These are phyloP conservation scores for Oscheius sp. DNA, from an alignment of 1,140 invertebrate species.

Conservation along the genomic window DNA sequence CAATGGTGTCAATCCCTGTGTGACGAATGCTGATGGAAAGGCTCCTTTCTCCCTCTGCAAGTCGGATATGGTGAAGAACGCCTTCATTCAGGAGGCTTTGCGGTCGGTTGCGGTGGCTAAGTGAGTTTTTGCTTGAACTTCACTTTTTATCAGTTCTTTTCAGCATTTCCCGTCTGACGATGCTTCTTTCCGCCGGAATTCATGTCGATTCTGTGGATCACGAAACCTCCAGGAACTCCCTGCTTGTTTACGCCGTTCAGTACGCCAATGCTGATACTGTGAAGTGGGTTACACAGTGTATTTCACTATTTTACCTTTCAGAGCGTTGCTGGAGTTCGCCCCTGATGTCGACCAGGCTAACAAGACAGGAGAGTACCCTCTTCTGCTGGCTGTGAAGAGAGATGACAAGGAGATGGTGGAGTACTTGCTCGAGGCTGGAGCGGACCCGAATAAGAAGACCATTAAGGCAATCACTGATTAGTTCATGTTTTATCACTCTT, in stretches of 20 bases:
- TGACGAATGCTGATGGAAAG: conserved; percentile 1
- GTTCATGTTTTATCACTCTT: neutral
- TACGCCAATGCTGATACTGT: conserved; percentile 37
- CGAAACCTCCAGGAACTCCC: conserved; percentile 23
- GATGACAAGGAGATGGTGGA: conserved; percentile 30
- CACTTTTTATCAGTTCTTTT: too few relatives aligned
- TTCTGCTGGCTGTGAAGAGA: conserved; percentile 37
- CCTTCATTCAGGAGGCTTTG: conserved; percentile 4
- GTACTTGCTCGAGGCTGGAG: conserved; percentile 25
- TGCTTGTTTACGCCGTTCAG: conserved; percentile 29
- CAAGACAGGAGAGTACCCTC: conserved; percentile 37
- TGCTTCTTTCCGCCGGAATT: conserved; percentile 30
- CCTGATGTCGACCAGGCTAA: conserved; percentile 30
- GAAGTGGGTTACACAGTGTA: neutral
- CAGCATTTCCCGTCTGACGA: conserved; percentile 15
- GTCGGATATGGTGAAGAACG: neutral
- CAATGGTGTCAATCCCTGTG: conserved; percentile 6
- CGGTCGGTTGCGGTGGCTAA: neutral
- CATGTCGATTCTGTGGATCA: conserved; percentile 33
- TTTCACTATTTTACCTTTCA: neutral
- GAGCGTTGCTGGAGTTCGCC: neutral
- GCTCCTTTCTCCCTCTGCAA: neutral
- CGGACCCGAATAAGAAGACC: conserved; percentile 26
- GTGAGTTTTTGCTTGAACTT: too few relatives aligned
- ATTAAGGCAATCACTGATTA: neutral